Evolutionary conservation across 2,113 vertebrate genomes (phyloP).

Genomic region (Peromyscus californicus): DNA sequence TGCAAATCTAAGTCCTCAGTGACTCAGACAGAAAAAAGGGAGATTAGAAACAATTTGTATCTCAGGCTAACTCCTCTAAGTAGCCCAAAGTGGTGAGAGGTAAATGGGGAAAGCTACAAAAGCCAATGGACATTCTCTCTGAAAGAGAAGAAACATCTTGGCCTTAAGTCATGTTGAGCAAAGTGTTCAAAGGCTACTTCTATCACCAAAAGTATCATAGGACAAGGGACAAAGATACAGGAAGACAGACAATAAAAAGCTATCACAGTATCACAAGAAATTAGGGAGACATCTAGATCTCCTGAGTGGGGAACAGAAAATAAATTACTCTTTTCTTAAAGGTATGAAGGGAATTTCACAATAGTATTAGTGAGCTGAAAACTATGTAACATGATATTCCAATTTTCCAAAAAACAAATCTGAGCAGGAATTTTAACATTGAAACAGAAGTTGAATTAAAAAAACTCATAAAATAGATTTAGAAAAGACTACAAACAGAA

Average conservation of each 20-base stretch:
- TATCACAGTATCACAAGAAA: not conserved
- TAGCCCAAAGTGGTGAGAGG: not conserved
- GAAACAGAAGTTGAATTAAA: conserved; percentile 4
- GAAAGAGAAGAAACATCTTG: not conserved
- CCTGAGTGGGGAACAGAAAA: not conserved
- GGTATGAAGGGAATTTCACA: not conserved
- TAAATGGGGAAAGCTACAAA: not conserved
- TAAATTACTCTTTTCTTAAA: not conserved
- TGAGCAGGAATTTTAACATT: not conserved
- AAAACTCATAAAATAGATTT: not conserved
- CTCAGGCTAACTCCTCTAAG: not conserved
- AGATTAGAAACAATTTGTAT: not conserved
- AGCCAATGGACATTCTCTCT: not conserved
- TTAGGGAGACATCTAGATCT: not conserved
- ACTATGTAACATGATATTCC: not conserved
- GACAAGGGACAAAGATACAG: not conserved
- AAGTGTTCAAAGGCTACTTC: not conserved
- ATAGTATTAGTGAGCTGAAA: not conserved
- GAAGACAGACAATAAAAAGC: not conserved
- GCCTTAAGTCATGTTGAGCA: not conserved
- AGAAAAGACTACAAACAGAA: not conserved
- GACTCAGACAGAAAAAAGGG: not conserved
- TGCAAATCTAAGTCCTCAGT: not conserved
- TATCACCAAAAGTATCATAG: not conserved
- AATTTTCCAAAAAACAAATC: not conserved